Evolutionary conservation across 2,797 vertebrate genomes (phyloP).

Genomic region (Triplophysa bombifrons): DNA sequence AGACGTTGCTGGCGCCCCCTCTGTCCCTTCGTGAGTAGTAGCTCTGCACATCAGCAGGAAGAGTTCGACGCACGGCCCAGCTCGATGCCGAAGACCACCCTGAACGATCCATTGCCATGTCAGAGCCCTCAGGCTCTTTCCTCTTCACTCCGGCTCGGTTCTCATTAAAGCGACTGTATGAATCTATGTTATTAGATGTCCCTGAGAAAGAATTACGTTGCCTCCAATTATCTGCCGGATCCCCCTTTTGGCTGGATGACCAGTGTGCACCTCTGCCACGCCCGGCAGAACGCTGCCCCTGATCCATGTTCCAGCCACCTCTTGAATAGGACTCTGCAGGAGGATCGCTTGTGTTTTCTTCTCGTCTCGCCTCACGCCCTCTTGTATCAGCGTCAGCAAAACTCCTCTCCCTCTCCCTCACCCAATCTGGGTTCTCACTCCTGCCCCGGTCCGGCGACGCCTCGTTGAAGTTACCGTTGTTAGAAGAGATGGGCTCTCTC

Average conservation of each 20-base stretch:
- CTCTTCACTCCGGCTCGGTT: constrained; percentile 83
- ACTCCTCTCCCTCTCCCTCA: constrained; percentile 88
- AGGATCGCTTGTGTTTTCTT: constrained; percentile 76
- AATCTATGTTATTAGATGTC: constrained; percentile 83
- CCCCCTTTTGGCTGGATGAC: constrained; percentile 77
- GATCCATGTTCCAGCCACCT: constrained; percentile 76
- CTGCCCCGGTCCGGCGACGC: constrained; percentile 76
- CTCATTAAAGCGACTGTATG: constrained; percentile 85
- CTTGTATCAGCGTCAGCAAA: constrained; percentile 74
- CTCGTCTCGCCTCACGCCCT: constrained; percentile 75
- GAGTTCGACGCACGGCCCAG: constrained; percentile 93
- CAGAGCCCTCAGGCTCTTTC: constrained; percentile 80
- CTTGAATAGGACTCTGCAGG: constrained; percentile 80
- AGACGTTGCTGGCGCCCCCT: constrained; percentile 75
- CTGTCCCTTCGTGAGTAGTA: constrained; percentile 94
- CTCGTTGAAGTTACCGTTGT: constrained; percentile 73
- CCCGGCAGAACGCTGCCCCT: constrained; percentile 75
- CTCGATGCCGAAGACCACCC: constrained; percentile 98
- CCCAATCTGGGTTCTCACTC: constrained; percentile 89
- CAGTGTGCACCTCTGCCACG: constrained; percentile 75
- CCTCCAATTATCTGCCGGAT: constrained; percentile 84
- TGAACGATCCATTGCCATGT: constrained; percentile 86
- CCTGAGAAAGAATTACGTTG: constrained; percentile 89
- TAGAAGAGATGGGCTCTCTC: constrained; percentile 75
- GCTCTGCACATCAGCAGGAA: constrained; percentile 97